A percentile compares a stretch with the other conserved stretches of the same genome.
Evolutionary conservation across 2,888 invertebrate genomes (phyloP).

Genomic region (Rutpela maculata): DNA sequence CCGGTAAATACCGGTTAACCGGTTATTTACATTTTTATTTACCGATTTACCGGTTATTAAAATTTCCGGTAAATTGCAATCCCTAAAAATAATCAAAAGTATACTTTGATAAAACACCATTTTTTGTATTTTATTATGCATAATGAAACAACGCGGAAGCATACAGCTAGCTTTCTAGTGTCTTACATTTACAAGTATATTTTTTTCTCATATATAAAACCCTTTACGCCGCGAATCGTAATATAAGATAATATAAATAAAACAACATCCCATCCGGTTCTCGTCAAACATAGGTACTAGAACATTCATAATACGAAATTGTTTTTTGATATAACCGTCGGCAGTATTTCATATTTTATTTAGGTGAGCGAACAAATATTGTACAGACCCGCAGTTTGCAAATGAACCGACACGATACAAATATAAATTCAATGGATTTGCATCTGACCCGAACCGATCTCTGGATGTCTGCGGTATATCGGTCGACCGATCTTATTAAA

Average conservation of each 20-base stretch:
- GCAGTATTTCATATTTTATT: constrained; percentile 12
- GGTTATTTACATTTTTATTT: no score
- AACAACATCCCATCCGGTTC: neutral
- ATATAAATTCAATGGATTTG: constrained; percentile 10
- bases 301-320: neutral
- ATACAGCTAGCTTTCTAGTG: neutral
- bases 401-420: neutral
- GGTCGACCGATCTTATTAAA: neutral
- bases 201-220: no score
- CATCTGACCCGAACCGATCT: neutral
- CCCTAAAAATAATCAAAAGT: no score
- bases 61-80: no score
- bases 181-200: neutral
- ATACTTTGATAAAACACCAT: no score
- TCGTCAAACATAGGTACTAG: neutral
- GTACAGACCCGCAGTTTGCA: neutral
- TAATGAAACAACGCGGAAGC: neutral
- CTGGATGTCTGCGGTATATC: neutral
- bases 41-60: no score
- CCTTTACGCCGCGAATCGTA: no score
- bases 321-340: neutral
- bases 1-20: no score
- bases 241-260: neutral
- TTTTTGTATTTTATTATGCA: no score
- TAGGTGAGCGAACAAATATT: neutral